phyloP scores from a whole-genome alignment of 2,888 invertebrate genomes.

The Elmis aenea region DNA sequence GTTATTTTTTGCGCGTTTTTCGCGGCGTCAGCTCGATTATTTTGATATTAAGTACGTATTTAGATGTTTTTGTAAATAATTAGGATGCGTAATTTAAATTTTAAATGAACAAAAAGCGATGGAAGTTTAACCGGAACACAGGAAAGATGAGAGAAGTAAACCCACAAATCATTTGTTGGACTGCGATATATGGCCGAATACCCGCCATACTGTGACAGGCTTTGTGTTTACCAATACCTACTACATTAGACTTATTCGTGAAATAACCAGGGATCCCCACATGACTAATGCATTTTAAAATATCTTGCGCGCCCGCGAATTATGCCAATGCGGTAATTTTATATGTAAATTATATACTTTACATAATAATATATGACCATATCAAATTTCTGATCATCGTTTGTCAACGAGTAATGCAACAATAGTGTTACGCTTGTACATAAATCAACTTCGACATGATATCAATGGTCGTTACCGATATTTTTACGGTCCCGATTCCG shows the following conservation, averaged over 20 bases:
- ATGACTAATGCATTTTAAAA: conserved; percentile 40
- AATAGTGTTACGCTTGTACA: conserved; percentile 37
- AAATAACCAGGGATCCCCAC: conserved; percentile 32
- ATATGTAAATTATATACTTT: conserved; percentile 20
- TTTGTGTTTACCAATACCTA: conserved; percentile 39
- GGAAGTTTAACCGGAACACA: no score
- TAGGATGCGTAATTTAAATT: no score
- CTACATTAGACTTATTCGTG: conserved; percentile 35
- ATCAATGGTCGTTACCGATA: conserved; percentile 41
- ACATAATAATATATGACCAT: conserved; percentile 18
- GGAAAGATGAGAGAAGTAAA: conserved; percentile 20
- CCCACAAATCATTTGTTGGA: conserved; percentile 24
- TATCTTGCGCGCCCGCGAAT: conserved; percentile 30
- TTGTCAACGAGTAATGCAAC: conserved; percentile 36
- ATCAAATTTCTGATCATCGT: conserved; percentile 25
- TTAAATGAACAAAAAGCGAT: no score
- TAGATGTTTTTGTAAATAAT: no score
- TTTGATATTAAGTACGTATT: no score
- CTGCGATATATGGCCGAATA: conserved; percentile 38
- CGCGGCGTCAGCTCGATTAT: no score
- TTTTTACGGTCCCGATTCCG: conserved; percentile 41
- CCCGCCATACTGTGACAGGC: conserved; percentile 34
- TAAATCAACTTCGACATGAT: conserved; percentile 41
- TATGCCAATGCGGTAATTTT: conserved; percentile 23
- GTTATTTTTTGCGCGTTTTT: no score